Evolutionary conservation across 2,888 invertebrate genomes (phyloP).

Genomic region (Conomelus anceps): DNA sequence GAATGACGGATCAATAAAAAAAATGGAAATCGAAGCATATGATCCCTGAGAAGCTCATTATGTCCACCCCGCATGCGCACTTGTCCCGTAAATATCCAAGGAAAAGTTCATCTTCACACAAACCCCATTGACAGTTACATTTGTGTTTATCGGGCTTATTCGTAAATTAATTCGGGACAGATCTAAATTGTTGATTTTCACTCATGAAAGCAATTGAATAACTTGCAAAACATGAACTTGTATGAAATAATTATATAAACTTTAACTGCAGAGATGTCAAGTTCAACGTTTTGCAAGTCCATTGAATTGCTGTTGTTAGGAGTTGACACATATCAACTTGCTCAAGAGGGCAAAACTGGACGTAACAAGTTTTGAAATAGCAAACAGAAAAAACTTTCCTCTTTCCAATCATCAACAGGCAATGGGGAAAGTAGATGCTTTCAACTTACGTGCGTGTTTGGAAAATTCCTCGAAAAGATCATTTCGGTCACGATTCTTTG

Average conservation of each 20-base stretch:
- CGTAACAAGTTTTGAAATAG: neutral
- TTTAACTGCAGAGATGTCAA: neutral
- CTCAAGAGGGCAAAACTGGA: neutral
- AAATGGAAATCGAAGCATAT: neutral
- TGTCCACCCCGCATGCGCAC: constrained; percentile 31
- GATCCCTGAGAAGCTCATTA: neutral
- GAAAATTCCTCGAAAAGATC: constrained; percentile 99
- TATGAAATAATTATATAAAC: neutral
- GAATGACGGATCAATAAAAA: neutral
- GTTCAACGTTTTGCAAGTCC: neutral
- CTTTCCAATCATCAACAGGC: neutral
- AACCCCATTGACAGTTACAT: neutral
- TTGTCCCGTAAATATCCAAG: constrained; percentile 11
- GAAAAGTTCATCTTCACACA: neutral
- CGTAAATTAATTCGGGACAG: neutral
- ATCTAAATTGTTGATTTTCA: neutral
- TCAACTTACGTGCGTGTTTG: constrained; percentile 98
- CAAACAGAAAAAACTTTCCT: neutral
- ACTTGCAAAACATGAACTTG: neutral
- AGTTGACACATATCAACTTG: neutral
- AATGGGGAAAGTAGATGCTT: constrained; percentile 40
- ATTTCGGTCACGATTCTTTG: constrained; percentile 99
- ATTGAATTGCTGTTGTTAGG: neutral
- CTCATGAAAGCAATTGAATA: neutral
- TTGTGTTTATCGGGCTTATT: neutral